A percentile compares a stretch with the other conserved stretches of the same genome.
These are phyloP conservation scores for Trichogramma pretiosum DNA, from an alignment of 1,140 invertebrate genomes.

Conservation along the genomic window DNA sequence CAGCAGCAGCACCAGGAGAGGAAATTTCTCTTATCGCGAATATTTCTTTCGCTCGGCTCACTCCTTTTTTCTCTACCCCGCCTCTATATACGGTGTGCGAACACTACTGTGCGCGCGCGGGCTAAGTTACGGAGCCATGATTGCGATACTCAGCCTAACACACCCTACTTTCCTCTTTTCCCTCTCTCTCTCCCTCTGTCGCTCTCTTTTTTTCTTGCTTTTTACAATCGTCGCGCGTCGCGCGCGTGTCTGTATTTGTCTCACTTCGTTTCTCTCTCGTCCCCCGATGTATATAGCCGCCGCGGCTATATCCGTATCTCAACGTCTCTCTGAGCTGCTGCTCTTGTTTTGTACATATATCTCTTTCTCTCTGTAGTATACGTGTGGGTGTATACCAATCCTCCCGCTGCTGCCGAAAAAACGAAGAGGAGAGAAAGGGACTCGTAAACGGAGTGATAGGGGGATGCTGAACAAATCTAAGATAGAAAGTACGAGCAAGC, in stretches of 20 bases:
- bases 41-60: not conserved
- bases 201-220: not conserved
- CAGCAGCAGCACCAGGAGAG: conserved; percentile 6
- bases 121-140: conserved; percentile 17
- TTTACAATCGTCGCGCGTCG: too few species aligned
- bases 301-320: not conserved
- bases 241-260: not conserved
- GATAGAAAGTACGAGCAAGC: not conserved
- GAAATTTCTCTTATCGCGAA: conserved; percentile 15
- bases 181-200: not conserved
- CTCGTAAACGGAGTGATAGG: not conserved
- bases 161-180: conserved; percentile 6
- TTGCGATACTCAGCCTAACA: conserved; percentile 13
- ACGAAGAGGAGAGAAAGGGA: not conserved
- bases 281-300: not conserved
- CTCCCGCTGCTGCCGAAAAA: too few species aligned
- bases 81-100: not conserved
- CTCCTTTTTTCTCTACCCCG: not conserved
- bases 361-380: too few species aligned
- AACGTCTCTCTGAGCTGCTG: too few species aligned
- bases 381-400: too few species aligned
- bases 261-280: not conserved
- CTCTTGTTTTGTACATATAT: too few species aligned
- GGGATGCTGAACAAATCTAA: not conserved
- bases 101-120: not conserved